Evolutionary conservation across 2,797 vertebrate genomes (phyloP), one percentile per base, ranked within the genome.

Genomic region (Periparus ater): DNA sequence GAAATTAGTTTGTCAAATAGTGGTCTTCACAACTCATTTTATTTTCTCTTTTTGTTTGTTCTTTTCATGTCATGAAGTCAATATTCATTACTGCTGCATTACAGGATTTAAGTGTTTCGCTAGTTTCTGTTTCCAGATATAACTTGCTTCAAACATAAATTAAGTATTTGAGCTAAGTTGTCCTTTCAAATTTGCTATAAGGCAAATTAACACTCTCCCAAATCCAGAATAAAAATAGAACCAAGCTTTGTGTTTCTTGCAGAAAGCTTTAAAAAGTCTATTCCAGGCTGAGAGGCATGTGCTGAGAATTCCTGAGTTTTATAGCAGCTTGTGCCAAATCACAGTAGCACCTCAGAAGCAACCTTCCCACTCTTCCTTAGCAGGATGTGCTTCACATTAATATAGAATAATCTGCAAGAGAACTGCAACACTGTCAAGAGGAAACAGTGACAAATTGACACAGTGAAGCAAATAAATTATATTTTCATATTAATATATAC

Each of bases 131-230:
- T 89, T 71, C 55, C 53, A 45, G 32, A 7, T 38, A 32, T 78
- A 87, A 82, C 47, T 90, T 87, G 34, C 42, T 91, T 89, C 57
- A 90, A 92, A 70, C 45, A 67, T 17, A 66, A 90, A 91, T 94
- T 85, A 92, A 92, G 73, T 85, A 61, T 84, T 74, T 93, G 57
- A 90, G 34, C 73, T 85, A 93, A 93, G 90, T 50, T 55, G 62
- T 55, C 87, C 34, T 88, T 74, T 91, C 54, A 92, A 68, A 85
- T 89, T 85, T 79, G 29, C 66, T 84, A 26, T 50, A 72, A 70
- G 36, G 68, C 58, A 93, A 95, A 85, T 96, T 94, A 42, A 78
- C 45, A 81, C 58, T 75, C 42, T 85, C 53, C 21, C 42, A 61
- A 70, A 86, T 44, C 16, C 29, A 58, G 73, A 85, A 83, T 44